A percentile compares a stretch with the other conserved stretches of the same genome.
phyloP scores from a whole-genome alignment of 2,113 vertebrate genomes.

The Hydrochoerus hydrochaeris region DNA sequence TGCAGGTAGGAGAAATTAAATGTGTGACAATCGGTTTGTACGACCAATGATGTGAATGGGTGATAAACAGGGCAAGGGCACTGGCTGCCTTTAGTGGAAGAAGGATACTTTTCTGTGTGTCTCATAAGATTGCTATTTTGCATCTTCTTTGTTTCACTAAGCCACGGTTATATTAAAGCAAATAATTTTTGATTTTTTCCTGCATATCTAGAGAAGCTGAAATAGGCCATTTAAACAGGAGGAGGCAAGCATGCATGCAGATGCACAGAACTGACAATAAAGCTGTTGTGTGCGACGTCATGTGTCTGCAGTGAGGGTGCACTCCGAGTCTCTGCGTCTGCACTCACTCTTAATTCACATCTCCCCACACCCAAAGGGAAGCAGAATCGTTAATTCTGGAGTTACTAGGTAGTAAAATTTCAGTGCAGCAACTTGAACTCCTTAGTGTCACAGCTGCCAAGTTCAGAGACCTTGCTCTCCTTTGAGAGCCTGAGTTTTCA shows the following conservation, averaged over 20 bases:
- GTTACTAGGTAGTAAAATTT: background rate
- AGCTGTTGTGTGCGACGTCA: background rate
- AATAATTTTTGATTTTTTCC: background rate
- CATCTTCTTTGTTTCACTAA: slow-evolving; percentile 64
- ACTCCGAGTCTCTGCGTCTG: background rate
- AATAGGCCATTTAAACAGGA: background rate
- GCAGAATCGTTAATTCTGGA: background rate
- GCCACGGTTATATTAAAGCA: slow-evolving; percentile 61
- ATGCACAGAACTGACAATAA: background rate
- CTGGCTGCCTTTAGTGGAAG: too few relatives aligned
- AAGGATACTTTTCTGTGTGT: background rate
- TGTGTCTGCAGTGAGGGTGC: background rate
- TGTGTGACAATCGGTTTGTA: background rate
- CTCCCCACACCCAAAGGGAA: background rate
- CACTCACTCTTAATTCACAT: background rate
- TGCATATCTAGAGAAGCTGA: background rate
- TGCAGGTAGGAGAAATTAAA: slow-evolving; percentile 85
- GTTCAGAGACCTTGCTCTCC: slow-evolving; percentile 50
- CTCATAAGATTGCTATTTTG: slow-evolving; percentile 55
- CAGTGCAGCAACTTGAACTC: background rate
- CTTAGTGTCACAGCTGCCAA: slow-evolving; percentile 25
- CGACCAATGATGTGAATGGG: background rate
- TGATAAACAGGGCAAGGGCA: background rate
- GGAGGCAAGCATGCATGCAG: background rate
- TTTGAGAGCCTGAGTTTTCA: slow-evolving; percentile 5